Conservation (phyloP, 2,888 invertebrate genomes). For the Resseliella maxima region DNA sequence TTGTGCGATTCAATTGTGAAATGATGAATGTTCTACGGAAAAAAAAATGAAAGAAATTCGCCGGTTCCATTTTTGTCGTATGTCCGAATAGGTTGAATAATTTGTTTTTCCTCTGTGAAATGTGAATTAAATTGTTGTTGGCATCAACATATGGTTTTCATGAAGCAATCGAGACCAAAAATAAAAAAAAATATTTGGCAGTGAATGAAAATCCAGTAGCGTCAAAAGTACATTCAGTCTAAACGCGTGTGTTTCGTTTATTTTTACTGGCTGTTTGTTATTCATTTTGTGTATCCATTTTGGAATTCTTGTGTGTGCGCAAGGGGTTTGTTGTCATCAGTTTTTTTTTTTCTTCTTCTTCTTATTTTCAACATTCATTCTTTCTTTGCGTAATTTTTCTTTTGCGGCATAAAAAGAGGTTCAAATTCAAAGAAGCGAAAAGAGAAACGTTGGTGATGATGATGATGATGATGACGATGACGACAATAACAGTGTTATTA, state of each 20-base stretch:
- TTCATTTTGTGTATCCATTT: conserved; percentile 37
- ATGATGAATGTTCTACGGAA: too few species aligned
- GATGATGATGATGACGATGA: too few species aligned
- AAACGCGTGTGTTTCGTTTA: background rate
- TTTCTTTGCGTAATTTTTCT: conserved; percentile 31
- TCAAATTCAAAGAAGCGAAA: background rate
- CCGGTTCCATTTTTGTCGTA: background rate
- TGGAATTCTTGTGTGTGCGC: conserved; percentile 4
- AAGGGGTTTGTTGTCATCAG: background rate
- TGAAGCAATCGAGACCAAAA: background rate
- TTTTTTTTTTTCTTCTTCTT: background rate
- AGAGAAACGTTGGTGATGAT: too few species aligned
- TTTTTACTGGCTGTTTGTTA: background rate
- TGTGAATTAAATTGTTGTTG: too few species aligned
- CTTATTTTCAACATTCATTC: background rate
- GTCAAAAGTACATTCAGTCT: background rate
- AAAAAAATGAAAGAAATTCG: background rate
- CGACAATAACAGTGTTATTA: too few species aligned
- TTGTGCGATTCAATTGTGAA: too few species aligned
- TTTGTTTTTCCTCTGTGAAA: too few species aligned
- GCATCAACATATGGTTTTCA: background rate
- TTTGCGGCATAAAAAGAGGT: conserved; percentile 10
- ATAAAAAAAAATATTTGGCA: background rate
- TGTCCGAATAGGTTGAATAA: background rate
- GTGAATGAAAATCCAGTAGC: conserved; percentile 1